These are phyloP conservation scores for Ceratosolen solmsi DNA, from an alignment of 1,140 invertebrate genomes.

Conservation along the genomic window DNA sequence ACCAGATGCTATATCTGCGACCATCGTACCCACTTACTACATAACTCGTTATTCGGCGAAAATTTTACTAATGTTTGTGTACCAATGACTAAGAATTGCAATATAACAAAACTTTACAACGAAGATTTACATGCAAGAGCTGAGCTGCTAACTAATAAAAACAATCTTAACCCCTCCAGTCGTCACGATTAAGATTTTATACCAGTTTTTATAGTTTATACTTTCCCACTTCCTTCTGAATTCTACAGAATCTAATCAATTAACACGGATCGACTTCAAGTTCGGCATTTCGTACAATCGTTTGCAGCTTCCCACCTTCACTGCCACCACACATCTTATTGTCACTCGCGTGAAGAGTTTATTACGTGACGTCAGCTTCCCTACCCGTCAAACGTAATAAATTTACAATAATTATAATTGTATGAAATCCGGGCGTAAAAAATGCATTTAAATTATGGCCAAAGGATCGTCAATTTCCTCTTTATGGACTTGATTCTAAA, in stretches of 20 bases:
- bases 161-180: neutral
- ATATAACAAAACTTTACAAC: neutral
- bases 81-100: neutral
- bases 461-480: too few species aligned
- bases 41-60: conserved; percentile 9
- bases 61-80: neutral
- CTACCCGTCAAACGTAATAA: neutral
- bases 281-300: neutral
- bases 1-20: conserved; percentile 61
- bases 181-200: neutral
- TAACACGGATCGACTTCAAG: neutral
- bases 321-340: neutral
- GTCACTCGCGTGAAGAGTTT: neutral
- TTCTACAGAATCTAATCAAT: neutral
- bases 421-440: too few species aligned
- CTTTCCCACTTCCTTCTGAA: neutral
- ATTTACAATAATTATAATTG: too few species aligned
- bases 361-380: neutral
- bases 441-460: too few species aligned
- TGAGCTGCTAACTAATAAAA: neutral
- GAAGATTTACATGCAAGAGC: neutral
- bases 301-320: neutral
- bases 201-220: neutral
- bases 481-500: too few species aligned
- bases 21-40: conserved; percentile 59